Evolutionary conservation across 2,888 invertebrate genomes (phyloP), one percentile per base, ranked within the genome.

Genomic region (Eupelmus urozonus): DNA sequence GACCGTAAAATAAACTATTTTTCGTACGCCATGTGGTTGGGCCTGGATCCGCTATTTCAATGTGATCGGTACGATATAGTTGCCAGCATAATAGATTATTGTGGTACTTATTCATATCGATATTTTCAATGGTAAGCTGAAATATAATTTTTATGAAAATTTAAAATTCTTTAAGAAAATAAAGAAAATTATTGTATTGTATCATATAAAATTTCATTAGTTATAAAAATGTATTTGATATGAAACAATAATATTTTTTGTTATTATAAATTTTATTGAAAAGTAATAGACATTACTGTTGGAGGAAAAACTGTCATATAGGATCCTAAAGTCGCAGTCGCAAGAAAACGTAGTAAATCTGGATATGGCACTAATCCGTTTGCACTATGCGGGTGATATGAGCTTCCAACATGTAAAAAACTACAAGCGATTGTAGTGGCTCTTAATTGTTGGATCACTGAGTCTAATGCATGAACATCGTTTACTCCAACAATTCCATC

Each of bases 401-500:
- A 89, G 82, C 92, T 92, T 57, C 94, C 94, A 23, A 95, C 92
- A 88, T 94, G 94, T 79, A 96, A 90, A 89, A 96, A 95, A 66
- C 95, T 95, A 83, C 95, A 94, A 11, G 94, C 92, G 76, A 95
- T 93, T 55, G 94, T 94, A 85, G 93, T 93, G 83, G 93, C 93
- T 82, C 95, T 92, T 71, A 96, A 90, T 87, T 95, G 95, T 80
- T 93, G 92, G 81, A 96, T 90, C 34, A 95, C 90, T 4, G 93
- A 92, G 85, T 96, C 95, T 87, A 95, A 91, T 80, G 94, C 92
- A 83, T 92, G 92, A n/a, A 93, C 92, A 87, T 95, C 95, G 2
- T 95, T 94, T 81, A 94, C 92, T 74, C 92, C 92, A 60, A 94
- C 92, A 80, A 95, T 93, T 13, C 95, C 95, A 90, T 96, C 96